A percentile compares a stretch with the other conserved stretches of the same genome.
These are phyloP conservation scores for Simalia tracyae DNA, from an alignment of 2,797 vertebrate species.

Conservation along the genomic window DNA sequence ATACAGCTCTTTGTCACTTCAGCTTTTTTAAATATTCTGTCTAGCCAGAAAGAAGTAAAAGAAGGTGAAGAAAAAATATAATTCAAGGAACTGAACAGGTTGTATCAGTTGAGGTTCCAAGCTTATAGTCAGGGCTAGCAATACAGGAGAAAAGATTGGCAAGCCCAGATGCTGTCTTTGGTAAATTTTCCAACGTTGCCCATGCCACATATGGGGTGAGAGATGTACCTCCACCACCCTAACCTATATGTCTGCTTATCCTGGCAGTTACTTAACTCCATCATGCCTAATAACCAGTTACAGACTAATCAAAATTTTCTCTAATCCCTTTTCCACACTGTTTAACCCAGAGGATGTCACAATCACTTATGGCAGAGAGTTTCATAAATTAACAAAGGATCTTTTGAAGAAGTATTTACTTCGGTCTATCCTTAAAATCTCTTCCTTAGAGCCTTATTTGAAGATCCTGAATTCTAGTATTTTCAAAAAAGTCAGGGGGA, in stretches of 20 bases:
- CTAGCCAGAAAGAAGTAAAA: not conserved
- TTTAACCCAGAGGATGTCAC: not conserved
- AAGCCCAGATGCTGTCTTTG: not conserved
- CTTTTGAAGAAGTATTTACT: not conserved
- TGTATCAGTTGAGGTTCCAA: too few species aligned
- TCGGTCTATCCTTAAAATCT: not conserved
- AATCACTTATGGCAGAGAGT: not conserved
- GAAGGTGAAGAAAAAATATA: not conserved
- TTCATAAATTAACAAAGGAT: not conserved
- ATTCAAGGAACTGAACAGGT: not conserved
- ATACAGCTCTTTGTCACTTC: not conserved
- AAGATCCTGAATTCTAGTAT: not conserved
- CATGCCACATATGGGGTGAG: not conserved
- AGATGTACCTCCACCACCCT: too few species aligned
- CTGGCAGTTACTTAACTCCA: not conserved
- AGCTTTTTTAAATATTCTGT: not conserved
- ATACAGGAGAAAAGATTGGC: not conserved
- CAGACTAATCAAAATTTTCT: not conserved
- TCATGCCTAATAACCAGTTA: not conserved
- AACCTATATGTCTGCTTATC: not conserved
- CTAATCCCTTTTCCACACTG: not conserved
- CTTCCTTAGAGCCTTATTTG: not conserved
- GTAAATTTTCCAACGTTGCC: not conserved
- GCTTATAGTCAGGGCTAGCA: not conserved
- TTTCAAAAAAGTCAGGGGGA: too few species aligned